phyloP scores from a whole-genome alignment of 1,140 invertebrate species.

The Euglossa dilemma region DNA sequence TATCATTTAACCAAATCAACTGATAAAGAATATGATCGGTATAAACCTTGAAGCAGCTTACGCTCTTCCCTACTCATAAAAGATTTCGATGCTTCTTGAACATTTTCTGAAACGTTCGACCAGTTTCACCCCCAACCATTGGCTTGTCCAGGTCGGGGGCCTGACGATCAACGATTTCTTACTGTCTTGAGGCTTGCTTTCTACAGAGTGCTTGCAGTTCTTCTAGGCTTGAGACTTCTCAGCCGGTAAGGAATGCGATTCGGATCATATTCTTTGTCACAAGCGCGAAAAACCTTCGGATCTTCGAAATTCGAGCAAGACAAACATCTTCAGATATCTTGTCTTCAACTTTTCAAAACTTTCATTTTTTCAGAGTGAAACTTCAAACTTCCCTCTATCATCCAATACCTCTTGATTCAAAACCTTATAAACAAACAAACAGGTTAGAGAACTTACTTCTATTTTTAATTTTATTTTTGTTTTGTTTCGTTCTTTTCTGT shows the following conservation, averaged over 20 bases:
- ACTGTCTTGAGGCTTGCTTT: constrained; percentile 74
- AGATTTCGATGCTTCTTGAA: constrained; percentile 73
- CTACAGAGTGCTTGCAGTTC: constrained; percentile 69
- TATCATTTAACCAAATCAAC: constrained; percentile 71
- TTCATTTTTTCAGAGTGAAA: constrained; percentile 81
- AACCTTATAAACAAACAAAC: constrained; percentile 84
- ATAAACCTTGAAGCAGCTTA: constrained; percentile 71
- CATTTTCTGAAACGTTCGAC: constrained; percentile 71
- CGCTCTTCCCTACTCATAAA: constrained; percentile 75
- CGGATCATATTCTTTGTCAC: constrained; percentile 83
- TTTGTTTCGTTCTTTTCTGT: constrained; percentile 61
- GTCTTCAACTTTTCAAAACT: constrained; percentile 81
- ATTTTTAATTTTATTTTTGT: constrained; percentile 69
- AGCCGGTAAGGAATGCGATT: constrained; percentile 79
- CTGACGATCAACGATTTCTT: constrained; percentile 73
- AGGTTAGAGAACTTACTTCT: constrained; percentile 81
- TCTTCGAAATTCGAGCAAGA: constrained; percentile 79
- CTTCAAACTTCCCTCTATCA: constrained; percentile 83
- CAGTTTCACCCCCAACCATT: constrained; percentile 74
- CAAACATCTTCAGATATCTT: constrained; percentile 80
- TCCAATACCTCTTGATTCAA: constrained; percentile 84
- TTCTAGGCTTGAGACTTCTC: constrained; percentile 82
- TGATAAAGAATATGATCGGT: constrained; percentile 82
- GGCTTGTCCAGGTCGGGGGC: constrained; percentile 70
- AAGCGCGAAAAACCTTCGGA: constrained; percentile 80